Evolutionary conservation across 2,888 invertebrate genomes (phyloP).

Genomic region (Papilio elwesi): DNA sequence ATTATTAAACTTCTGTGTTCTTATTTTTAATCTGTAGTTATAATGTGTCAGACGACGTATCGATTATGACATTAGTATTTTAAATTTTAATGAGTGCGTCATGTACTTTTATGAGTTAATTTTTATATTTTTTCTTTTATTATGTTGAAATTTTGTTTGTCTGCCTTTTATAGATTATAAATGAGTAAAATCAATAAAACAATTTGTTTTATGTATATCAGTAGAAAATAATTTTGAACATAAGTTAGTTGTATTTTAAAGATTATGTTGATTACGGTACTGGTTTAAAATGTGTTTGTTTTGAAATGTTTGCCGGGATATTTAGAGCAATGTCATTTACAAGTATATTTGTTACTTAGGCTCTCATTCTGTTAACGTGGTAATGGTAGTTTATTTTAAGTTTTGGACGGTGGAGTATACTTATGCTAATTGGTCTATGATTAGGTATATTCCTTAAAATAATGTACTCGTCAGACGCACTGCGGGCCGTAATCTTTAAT

Average conservation of each 20-base stretch:
- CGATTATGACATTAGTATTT: constrained; percentile 13
- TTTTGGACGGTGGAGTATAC: constrained; percentile 49
- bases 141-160: constrained; percentile 10
- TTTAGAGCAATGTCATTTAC: constrained; percentile 53
- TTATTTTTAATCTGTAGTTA: constrained; percentile 46
- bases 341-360: constrained; percentile 24
- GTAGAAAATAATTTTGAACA: constrained; percentile 25
- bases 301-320: constrained; percentile 53
- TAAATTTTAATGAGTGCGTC: constrained; percentile 20
- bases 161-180: constrained; percentile 19
- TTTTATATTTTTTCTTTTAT: constrained; percentile 16
- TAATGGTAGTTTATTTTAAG: constrained; percentile 26
- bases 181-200: neutral
- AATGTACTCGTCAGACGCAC: constrained; percentile 36
- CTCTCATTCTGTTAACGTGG: constrained; percentile 9
- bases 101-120: constrained; percentile 10
- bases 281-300: constrained; percentile 19
- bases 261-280: constrained; percentile 15
- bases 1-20: constrained; percentile 51
- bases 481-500: constrained; percentile 26
- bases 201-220: constrained; percentile 5
- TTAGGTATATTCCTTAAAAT: constrained; percentile 41
- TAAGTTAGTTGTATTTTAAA: constrained; percentile 25
- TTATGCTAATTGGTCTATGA: constrained; percentile 49
- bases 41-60: constrained; percentile 17